Base-by-base conservation (phyloP, 1,140 invertebrate species). In the Meteorus sp. region DNA sequence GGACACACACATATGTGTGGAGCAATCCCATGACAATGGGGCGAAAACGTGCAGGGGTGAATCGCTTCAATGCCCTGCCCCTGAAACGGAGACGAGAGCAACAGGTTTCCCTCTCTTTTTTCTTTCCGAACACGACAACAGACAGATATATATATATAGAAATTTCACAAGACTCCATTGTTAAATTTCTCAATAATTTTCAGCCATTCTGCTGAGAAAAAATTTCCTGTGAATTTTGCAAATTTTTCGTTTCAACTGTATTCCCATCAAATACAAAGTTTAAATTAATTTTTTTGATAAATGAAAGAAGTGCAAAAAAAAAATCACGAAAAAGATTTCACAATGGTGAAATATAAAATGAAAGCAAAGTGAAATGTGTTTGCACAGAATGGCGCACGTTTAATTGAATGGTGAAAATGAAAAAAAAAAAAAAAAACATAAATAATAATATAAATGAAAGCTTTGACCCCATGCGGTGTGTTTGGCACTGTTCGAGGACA, bases 51-150 rank as follows among this genome's bases (percentile, higher is more conserved):
- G 19, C 25, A 56, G 41, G 53, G 53, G 53, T 31, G 53, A 56
- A n/a, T 48, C 9, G 43, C 53, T 64, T 44, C 15, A 31, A 45
- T 56, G 50, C 50, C 53, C 41, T 44, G 44, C 22, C 51, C 37
- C 44, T 50, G 59, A 61, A 66, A 62, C 59, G 56, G 45, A 25
- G 45, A 29, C 57, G 43, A 53, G 61, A 63, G 69, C 65, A 70
- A 70, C 69, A 70, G 69, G 69, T 70, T 69, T 67, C 59, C 61
- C 44, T 51, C 17, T 54, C 44, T 50, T 52, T 56, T 59, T 41
- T 51, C 45, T 65, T 44, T 6, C 4, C 3, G 13, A 11, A 50
- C 15, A 23, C 47, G 29, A 44, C 41, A n/a, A n/a, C n/a, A n/a
- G n/a, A n/a, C n/a, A n/a, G n/a, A n/a, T n/a, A n/a, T n/a, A n/a